Evolutionary conservation across 2,888 invertebrate genomes (phyloP).

Genomic region (Helicoverpa assulta): DNA sequence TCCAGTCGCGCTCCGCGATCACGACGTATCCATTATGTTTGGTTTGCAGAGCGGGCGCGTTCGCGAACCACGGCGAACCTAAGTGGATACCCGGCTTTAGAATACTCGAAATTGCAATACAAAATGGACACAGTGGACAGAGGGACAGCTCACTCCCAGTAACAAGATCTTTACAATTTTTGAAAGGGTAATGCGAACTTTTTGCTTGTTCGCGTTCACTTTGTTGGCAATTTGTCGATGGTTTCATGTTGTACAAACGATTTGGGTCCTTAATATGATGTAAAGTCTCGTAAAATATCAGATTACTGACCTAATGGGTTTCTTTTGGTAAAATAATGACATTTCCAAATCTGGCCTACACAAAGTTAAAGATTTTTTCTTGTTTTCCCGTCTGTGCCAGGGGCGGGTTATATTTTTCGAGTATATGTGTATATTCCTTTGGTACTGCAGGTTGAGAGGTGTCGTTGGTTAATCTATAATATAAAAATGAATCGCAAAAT

Average conservation of each 20-base stretch:
- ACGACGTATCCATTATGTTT: no score
- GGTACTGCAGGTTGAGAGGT: background rate
- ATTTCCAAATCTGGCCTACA: background rate
- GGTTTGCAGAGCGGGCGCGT: no score
- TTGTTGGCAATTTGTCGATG: slow-evolving; percentile 11
- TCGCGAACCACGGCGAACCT: no score
- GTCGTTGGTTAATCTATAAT: background rate
- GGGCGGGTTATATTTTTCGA: background rate
- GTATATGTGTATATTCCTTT: background rate
- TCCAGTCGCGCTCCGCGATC: no score
- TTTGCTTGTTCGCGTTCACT: slow-evolving; percentile 5
- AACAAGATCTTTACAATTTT: slow-evolving; percentile 17
- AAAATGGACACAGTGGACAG: background rate
- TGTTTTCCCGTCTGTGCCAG: background rate
- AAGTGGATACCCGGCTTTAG: no score
- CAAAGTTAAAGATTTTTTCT: background rate
- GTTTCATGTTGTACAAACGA: slow-evolving; percentile 12
- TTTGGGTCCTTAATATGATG: slow-evolving; percentile 15
- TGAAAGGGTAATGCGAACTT: slow-evolving; percentile 24
- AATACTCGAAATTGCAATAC: background rate
- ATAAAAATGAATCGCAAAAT: no score
- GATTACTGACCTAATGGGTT: background rate
- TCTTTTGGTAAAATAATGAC: background rate
- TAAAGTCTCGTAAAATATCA: slow-evolving; percentile 21
- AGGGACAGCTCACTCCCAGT: background rate